Base-by-base conservation (phyloP, 2,888 invertebrate species). In the Corbicula japonica region DNA sequence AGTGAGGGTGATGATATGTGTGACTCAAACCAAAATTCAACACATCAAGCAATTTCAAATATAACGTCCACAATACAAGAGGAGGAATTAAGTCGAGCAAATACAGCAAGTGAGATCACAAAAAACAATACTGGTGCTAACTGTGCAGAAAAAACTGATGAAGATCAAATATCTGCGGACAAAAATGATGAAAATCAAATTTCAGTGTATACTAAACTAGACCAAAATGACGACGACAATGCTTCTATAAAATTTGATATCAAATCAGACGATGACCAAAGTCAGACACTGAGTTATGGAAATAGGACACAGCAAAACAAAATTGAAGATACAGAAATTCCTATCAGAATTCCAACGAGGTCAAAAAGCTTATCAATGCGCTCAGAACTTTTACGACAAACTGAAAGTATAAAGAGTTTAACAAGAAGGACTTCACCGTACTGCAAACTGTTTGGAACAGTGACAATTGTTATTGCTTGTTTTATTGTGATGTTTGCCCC, bases 401-500 rank as follows among this genome's bases (percentile, higher is more conserved):
- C 58, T 18, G 58, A 72, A 30, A 80, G 80, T 38, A 32, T 38
- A 23, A 71, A 50, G 58, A 80, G 41, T 35, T 35, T 56, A n/a
- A 21, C 35, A 15, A 69, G 61, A 35, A 73, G 61, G 46, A 70
- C 50, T 34, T 48, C 61, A n/a, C 73, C 48, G 46, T 76, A 76
- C 34, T 85, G 83, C 52, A 83, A 81, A 76, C 84, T 86, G 30
- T 84, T 87, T 72, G 84, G 88, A 41, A 88, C 88, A 18, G 81
- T 87, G 18, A 84, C 80, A 12, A 80, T 85, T 41, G 86, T 87
- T 2, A 85, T 87, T 50, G 32, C 77, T 5, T 85, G 80, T 74
- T 86, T 84, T 52, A 76, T 88, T 52, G 23, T 87, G 5, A 88
- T 88, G 88, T 88, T 86, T 83, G 85, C 86, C 1, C 87, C 88